Base-by-base conservation (phyloP, 2,797 vertebrate genomes). In the Clamator glandarius region DNA sequence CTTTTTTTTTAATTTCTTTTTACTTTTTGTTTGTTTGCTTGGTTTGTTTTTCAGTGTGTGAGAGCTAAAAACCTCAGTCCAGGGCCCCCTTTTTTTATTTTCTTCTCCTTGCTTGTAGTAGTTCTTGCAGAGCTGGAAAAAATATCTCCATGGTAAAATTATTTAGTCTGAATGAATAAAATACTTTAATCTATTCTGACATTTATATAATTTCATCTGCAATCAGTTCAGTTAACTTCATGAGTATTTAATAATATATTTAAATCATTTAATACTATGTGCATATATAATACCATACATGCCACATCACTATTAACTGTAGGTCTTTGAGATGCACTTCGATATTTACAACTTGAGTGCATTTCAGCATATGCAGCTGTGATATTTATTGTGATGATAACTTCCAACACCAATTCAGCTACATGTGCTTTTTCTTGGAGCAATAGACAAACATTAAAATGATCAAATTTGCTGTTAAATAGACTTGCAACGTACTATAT, bases 351-450 rank as follows among this genome's bases (percentile, higher is more conserved):
- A 42, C 86, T 95, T 89, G 78, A 94, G 73, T 92, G 72, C 59
- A 68, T 94, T 95, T 92, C 42, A 84, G 20, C 50, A 63, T 93
- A 44, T 94, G 84, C 35, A 86, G 58, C 76, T 21, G 3, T 89
- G 83, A 81, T 81, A 16, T 29, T 68, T 93, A 91, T 94, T 84
- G 70, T 83, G 68, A 28, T 88, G 92, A 59, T 94, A 93, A 92
- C 52, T 96, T 93, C 64, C 59, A 95, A 54, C 58, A 67, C 91
- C 76, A 57, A 9, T 80, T 83, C 70, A 90, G 61, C 52, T 54
- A 36, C 80, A 89, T 91, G 87, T 96, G 82, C 41, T 89, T 94
- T 92, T 82, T 78, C 54, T 91, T 93, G 89, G 87, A 93, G 77
- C 62, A 62, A 50, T 66, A 58, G 41, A 74, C 31, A 25, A 50